Base-by-base conservation (phyloP, 2,888 invertebrate species). In the Dolomedes plantarius region DNA sequence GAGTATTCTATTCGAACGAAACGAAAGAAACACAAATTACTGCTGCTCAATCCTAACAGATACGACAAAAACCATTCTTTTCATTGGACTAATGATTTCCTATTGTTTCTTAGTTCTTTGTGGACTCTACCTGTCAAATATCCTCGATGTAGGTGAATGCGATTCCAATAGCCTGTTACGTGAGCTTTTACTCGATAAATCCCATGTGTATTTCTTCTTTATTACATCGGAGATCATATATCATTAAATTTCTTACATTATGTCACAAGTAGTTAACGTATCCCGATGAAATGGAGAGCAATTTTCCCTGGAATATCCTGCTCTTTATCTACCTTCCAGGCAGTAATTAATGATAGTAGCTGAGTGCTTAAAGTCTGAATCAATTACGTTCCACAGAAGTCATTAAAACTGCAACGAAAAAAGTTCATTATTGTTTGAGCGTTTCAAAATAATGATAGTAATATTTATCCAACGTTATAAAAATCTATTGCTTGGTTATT, bases 101-200 rank as follows among this genome's bases (percentile, higher is more conserved):
- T 50, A 80, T 80, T 80, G 56, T 80, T 80, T 80, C 79, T 13
- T 32, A 41, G 46, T 41, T 72, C 46, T 72, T 68, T 68, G 77
- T 77, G 56, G 56, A 19, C 72, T 67, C 74, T 80, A 74, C 73
- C 80, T 80, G 80, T 80, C 80, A 80, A 80, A 80, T 80, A 80
- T 73, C 46, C 73, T 68, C 68, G 80, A 73, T 67, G 73, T 68
- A 80, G 68, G 74, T 73, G 73, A 80, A 80, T 80, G 74, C 56
- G 73, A 80, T 80, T 74, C 80, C 80, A 50, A 80, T 36, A 36
- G 36, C 36, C 36, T 36, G 36, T 36, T 36, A 36, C 36, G 36
- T 36, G 36, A 46, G 46, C n/a, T 16, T 46, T 46, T 46, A 16
- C 46, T 16, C 46, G 46, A 46, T 46, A 46, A 2, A 46, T 46